These are phyloP conservation scores for Epinotia brunnichana DNA, from an alignment of 2,888 invertebrate genomes.

Conservation along the genomic window DNA sequence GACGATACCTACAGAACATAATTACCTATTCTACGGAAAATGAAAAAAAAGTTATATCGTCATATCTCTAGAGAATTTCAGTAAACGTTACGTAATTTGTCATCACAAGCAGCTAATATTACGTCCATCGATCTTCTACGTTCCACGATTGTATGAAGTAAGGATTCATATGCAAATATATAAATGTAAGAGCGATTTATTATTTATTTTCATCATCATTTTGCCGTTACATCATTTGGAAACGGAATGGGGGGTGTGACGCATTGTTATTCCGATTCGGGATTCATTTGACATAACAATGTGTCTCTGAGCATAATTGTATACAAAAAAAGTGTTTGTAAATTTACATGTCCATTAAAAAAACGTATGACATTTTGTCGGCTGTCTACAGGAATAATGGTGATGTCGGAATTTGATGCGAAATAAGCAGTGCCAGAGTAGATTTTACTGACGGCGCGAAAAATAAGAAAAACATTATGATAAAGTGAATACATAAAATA, in stretches of 20 bases:
- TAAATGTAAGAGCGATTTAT: conserved; percentile 30
- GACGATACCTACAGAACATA: too few species aligned
- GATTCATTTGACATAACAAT: conserved; percentile 67
- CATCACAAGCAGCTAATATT: background rate
- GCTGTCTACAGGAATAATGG: conserved; percentile 24
- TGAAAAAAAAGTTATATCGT: too few species aligned
- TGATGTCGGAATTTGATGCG: conserved; percentile 7
- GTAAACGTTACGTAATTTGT: too few species aligned
- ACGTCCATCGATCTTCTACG: background rate
- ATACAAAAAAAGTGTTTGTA: conserved; percentile 51
- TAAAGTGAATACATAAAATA: too few species aligned
- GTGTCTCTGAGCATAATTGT: conserved; percentile 58
- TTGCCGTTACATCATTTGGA: conserved; percentile 39
- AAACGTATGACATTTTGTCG: conserved; percentile 61
- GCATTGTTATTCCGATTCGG: conserved; percentile 56
- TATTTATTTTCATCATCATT: conserved; percentile 38
- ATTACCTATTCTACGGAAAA: too few species aligned
- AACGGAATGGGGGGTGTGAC: conserved; percentile 41
- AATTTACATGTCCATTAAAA: conserved; percentile 65
- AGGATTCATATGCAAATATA: conserved; percentile 24
- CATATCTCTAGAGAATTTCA: too few species aligned
- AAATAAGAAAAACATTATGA: too few species aligned
- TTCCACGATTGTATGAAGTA: background rate
- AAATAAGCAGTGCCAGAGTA: background rate
- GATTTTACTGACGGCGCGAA: background rate